phyloP scores from a whole-genome alignment of 2,888 invertebrate genomes.

The Eristalis tenax region DNA sequence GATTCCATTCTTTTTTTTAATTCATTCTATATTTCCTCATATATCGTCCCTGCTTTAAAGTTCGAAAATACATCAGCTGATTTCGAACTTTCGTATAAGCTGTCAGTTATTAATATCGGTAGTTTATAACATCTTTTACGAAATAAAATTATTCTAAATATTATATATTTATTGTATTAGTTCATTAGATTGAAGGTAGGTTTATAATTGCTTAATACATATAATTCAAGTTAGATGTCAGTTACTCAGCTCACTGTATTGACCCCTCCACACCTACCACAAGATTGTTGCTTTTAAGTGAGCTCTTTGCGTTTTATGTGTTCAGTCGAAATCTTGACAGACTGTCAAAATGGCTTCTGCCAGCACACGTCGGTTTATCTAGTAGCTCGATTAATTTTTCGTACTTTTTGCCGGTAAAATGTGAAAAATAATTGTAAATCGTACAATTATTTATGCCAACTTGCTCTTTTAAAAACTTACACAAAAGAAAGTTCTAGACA shows the following conservation, averaged over 20 bases:
- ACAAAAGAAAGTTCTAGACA: neutral
- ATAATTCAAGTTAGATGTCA: neutral
- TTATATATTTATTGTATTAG: neutral
- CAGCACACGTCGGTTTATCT: constrained; percentile 29
- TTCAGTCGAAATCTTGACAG: constrained; percentile 46
- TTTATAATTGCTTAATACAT: neutral
- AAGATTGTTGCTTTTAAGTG: constrained; percentile 28
- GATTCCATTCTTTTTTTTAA: too few species aligned
- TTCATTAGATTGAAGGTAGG: neutral
- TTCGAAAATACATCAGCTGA: constrained; percentile 40
- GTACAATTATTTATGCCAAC: neutral
- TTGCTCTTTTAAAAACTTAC: neutral
- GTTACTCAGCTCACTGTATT: neutral
- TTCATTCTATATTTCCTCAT: neutral
- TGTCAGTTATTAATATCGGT: neutral
- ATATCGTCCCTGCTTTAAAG: neutral
- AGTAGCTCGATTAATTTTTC: constrained; percentile 1
- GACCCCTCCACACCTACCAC: neutral
- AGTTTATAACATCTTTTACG: neutral
- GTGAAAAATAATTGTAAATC: neutral
- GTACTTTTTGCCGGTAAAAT: constrained; percentile 40
- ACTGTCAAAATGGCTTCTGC: constrained; percentile 67
- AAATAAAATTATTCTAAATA: neutral
- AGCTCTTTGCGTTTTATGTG: constrained; percentile 13
- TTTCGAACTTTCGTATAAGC: constrained; percentile 31